Evolutionary conservation across 1,140 invertebrate species (phyloP), one percentile per base, ranked within the genome.

Genomic region (Steinernema feltiae): DNA sequence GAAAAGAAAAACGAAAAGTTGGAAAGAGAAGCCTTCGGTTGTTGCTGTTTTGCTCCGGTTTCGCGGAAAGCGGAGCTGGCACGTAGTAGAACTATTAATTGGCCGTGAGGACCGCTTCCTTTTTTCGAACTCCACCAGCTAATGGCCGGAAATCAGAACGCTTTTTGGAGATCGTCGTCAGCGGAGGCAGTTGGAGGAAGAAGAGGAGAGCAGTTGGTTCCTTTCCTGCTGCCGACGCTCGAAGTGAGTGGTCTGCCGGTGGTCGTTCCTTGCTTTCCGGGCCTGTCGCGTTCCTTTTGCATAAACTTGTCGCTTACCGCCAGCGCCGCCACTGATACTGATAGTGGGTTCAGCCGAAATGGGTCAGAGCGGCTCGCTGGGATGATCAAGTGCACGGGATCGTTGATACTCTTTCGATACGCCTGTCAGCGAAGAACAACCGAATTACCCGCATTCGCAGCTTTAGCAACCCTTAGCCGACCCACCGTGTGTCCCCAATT

Each of bases 121-220:
- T 63, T 63, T 63, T 63, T 63, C 53, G 3, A 63, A 63, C 15
- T 63, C 24, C 53, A 15, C 53, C 24, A 17, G 12, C 12, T 63
- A 63, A 63, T 63, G 53, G 53, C 53, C 53, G 53, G 53, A 63
- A 63, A 63, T 63, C 53, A 63, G 53, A 63, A 63, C 53, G 53
- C 53, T 63, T 63, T 63, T 63, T 63, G 53, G 53, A 27, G 53
- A 63, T 27, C 53, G 53, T 63, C 53, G 24, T 3, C 53, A 21
- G 24, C 3, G 15, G 53, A n/a, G 7, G 35, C 35, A 41, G 7
- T 41, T 41, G 35, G 18, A 18, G 18, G 53, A 63, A 17, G 53
- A 63, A 63, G 53, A 15, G 24, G 53, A 15, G 12, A 27, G 53
- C 53, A 63, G 53, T 63, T 63, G 53, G 53, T 63, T 63, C 53